Evolutionary conservation across 2,113 vertebrate species (phyloP), one percentile per base, ranked within the genome.

Genomic region (Brachirus orientalis): DNA sequence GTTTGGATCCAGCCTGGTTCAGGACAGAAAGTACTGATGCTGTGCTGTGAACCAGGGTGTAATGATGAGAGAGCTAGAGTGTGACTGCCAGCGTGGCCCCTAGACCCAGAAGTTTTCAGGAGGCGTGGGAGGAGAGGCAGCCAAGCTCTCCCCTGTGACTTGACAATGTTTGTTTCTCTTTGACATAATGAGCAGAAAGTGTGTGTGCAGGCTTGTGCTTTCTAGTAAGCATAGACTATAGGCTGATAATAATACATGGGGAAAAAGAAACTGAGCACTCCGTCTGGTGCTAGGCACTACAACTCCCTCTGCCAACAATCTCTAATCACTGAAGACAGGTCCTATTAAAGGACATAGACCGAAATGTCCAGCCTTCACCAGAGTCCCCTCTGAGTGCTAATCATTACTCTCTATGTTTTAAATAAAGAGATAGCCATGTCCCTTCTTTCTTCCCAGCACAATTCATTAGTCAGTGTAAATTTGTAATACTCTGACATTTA

Each of bases 281-380:
- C 60, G 67, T 73, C 85, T 84, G 82, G 78, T 84, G 74, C 72
- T 19, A 40, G 80, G 78, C 80, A 75, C 66, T 69, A 73, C 82
- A 71, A 82, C 76, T 77, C 80, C 38, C 63, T 57, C 74, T 83
- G 87, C 88, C 89, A 89, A 85, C 87, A 86, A 77, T 82, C 70
- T 60, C 78, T 90, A 88, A 90, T 90, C 79, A 80, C 63, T 75
- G 67, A 83, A 79, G 88, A 88, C 88, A 83, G 80, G 68, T 53
- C 75, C 83, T 77, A 85, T 91, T 91, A 91, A 80, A 80, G 78
- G 82, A 83, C 76, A 83, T 63, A 65, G 79, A 68, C 80, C 44
- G 64, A 77, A 76, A 72, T 81, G 86, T 86, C 81, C 83, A 16
- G 74, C 81, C 66, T 66, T 83, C 84, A 75, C 68, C 83, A 54